Evolutionary conservation across 2,113 vertebrate genomes (phyloP), one percentile per base, ranked within the genome.

Genomic region (Tylochromis polylepis): DNA sequence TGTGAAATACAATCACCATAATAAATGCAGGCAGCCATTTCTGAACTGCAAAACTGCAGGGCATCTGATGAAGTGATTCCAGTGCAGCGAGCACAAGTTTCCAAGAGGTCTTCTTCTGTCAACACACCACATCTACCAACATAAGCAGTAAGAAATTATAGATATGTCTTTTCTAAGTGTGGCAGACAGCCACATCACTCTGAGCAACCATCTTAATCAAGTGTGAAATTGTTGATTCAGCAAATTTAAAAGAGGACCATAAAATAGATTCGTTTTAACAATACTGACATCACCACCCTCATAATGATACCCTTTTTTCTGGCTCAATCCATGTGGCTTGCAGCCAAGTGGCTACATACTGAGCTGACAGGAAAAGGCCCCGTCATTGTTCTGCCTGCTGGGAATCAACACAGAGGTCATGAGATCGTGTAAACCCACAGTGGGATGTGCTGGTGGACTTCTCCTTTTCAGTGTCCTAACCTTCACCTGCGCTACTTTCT

Each of bases 231-330:
- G 72, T 29, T 60, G 53, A 90, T n/a, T 59, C 56, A 77, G 51
- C 72, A 65, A 87, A 86, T 85, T 51, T 57, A 46, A 78, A 58
- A 75, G 59, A 29, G 38, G 51, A 18, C 9, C 20, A 31, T 79
- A 51, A 89, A 92, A 87, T 24, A 29, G 60, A 85, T 92, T 83
- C 70, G 77, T 55, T 65, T 70, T n/a, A 92, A 92, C 89, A 90
- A 89, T 65, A 46, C 41, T 85, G 58, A 83, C 82, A 88, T 82
- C 55, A 85, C 24, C 60, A 15, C 9, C 46, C 83, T 82, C 55
- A 43, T 79, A 62, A 84, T 78, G 75, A 91, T 34, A 36, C 87
- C 43, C 83, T 72, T 43, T 87, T 83, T 85, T 5, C 59, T 11
- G 16, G 27, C 59, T 81, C 38, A 29, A 72, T 93, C 85, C 86